Percentiles rank a stretch among this genome's conserved stretches.
These are phyloP conservation scores for Triplophysa siluroides DNA, from an alignment of 2,113 vertebrate species.

Conservation along the genomic window DNA sequence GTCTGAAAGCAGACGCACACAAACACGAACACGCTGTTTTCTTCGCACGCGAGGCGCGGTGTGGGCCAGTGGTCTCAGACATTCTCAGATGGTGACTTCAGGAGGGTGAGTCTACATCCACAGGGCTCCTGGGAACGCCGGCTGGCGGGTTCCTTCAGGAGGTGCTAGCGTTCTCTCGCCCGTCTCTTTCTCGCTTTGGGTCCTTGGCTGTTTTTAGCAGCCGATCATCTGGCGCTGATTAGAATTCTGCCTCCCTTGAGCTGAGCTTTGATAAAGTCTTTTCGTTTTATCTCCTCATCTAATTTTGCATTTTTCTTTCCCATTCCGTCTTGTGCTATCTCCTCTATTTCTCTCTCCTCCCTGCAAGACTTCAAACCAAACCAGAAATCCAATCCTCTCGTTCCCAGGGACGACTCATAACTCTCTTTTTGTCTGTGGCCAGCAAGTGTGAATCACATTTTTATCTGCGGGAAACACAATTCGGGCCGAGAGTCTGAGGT, in stretches of 20 bases:
- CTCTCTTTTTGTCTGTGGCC: slow-evolving; percentile 2
- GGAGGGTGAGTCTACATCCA: slow-evolving; percentile 23
- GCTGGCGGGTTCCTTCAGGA: slow-evolving; percentile 46
- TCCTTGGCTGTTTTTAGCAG: slow-evolving; percentile 16
- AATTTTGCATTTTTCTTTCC: not conserved
- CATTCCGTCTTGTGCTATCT: not conserved
- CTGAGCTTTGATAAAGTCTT: not conserved
- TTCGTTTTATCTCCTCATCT: not conserved
- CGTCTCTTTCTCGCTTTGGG: not conserved
- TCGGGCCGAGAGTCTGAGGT: not conserved
- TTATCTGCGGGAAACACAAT: slow-evolving; percentile 22
- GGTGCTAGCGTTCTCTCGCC: slow-evolving; percentile 33
- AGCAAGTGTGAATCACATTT: slow-evolving; percentile 26
- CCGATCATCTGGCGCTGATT: slow-evolving; percentile 36
- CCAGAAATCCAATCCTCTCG: not conserved
- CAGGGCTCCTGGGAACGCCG: slow-evolving; percentile 29
- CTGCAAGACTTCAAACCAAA: slow-evolving; percentile 6
- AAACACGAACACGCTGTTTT: slow-evolving; percentile 13
- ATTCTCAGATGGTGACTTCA: slow-evolving; percentile 67
- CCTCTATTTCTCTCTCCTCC: not conserved
- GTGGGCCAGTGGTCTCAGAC: slow-evolving; percentile 41
- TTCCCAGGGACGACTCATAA: slow-evolving; percentile 17
- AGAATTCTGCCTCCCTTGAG: slow-evolving; percentile 14
- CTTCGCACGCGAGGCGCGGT: slow-evolving; percentile 58
- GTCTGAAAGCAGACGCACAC: slow-evolving; percentile 35